phyloP scores from a whole-genome alignment of 2,888 invertebrate species.

The Drosophila fungiperda region DNA sequence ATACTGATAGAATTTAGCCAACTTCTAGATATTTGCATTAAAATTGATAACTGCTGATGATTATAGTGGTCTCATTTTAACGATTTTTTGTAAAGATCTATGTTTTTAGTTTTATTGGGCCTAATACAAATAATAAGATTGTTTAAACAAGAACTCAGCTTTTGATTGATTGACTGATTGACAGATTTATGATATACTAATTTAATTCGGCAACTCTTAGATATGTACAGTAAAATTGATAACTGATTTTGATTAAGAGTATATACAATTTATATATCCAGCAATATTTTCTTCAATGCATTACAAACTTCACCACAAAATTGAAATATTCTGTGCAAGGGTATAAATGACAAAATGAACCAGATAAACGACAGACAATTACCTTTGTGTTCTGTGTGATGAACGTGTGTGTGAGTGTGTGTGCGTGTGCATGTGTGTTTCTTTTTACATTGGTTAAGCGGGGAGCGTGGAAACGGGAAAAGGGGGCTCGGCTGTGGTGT shows the following conservation, averaged over 20 bases:
- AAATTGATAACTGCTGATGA: background rate
- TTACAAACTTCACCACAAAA: background rate
- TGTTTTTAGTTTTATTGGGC: no score
- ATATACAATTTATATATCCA: background rate
- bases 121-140: no score
- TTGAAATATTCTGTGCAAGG: background rate
- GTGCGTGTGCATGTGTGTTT: constrained; percentile 25
- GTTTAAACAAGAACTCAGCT: no score
- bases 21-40: background rate
- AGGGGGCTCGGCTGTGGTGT: constrained; percentile 24
- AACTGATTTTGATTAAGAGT: background rate
- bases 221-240: background rate
- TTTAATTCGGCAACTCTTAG: background rate
- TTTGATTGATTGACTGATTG: background rate
- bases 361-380: constrained; percentile 66
- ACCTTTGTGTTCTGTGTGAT: constrained; percentile 56
- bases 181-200: background rate
- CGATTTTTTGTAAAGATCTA: no score
- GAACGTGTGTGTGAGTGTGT: constrained; percentile 1
- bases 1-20: background rate
- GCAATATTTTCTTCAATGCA: background rate
- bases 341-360: constrained; percentile 40
- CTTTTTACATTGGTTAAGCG: constrained; percentile 29
- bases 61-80: background rate
- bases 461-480: background rate